These are phyloP conservation scores for Listronotus bonariensis DNA, from an alignment of 1,140 invertebrate genomes.

Conservation along the genomic window DNA sequence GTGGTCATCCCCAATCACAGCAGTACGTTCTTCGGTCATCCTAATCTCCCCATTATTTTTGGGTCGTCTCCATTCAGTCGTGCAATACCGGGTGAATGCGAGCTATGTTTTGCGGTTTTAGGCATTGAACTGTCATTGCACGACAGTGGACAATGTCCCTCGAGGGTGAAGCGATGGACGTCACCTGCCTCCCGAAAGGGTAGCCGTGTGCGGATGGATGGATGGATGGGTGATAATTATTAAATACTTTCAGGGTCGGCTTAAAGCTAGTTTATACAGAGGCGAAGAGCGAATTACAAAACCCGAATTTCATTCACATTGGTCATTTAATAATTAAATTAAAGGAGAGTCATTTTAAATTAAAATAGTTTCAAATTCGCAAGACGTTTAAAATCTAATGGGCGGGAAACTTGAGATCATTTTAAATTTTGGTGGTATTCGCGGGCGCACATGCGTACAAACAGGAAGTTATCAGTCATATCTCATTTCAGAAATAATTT, in stretches of 20 bases:
- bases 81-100: slow-evolving; percentile 1
- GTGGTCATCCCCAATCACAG: slow-evolving; percentile 7
- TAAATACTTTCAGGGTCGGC: not conserved
- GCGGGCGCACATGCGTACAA: no score
- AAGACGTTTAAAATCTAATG: no score
- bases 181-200: slow-evolving; percentile 4
- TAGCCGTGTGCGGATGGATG: not conserved
- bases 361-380: no score
- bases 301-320: no score
- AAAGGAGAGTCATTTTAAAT: no score
- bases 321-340: no score
- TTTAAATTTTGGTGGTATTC: no score
- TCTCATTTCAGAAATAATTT: no score
- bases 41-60: slow-evolving; percentile 9
- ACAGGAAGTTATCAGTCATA: no score
- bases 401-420: no score
- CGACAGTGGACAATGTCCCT: slow-evolving; percentile 8
- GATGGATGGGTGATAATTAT: slow-evolving; percentile 3
- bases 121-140: slow-evolving; percentile 8
- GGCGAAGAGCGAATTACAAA: no score
- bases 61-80: not conserved
- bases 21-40: not conserved
- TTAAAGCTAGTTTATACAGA: no score
- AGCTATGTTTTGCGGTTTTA: slow-evolving; percentile 12
- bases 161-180: slow-evolving; percentile 3